Base-by-base conservation (phyloP, 2,888 invertebrate genomes). In the Rhagonycha fulva region DNA sequence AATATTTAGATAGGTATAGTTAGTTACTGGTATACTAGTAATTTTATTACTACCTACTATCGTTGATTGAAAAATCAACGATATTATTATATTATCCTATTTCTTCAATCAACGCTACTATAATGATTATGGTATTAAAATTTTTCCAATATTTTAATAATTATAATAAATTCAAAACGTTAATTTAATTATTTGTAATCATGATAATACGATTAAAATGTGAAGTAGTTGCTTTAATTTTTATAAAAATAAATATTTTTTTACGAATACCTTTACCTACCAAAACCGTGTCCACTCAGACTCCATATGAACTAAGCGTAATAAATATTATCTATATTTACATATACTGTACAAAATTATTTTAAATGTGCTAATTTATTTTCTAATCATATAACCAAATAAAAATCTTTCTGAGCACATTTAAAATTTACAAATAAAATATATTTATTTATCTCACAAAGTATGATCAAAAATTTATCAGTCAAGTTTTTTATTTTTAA, bases 291-390 rank as follows among this genome's bases (percentile, higher is more conserved):
- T 77, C 77, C 77, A 75, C n/a, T 24, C 19, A 26, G 63, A 74
- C 30, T 71, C 74, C 74, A 66, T 70, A 12, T 47, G 28, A 32
- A 70, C 61, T 71, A 68, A 69, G 28, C 32, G 63, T 70, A 74
- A 71, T 74, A 74, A 75, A 68, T 68, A 72, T 70, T 70, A 47
- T 9, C 47, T 47, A 62, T 77, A 77, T 77, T 75, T 77, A 77
- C 77, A 77, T 77, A 77, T 77, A 77, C 77, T 77, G 75, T 75
- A 75, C 75, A 77, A 75, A 77, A 63, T n/a, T 76, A 72, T 63
- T 71, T 26, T 24, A 14, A n/a, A 47, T 47, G 47, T 47, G 47
- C 47, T 47, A 7, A 12, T 47, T 47, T n/a, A 47, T n/a, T 47
- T n/a, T 47, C 7, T 47, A 47, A 47, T 47, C n/a, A n/a, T n/a